Conservation (phyloP, 2,888 invertebrate species). For the Drosophila rubida region DNA sequence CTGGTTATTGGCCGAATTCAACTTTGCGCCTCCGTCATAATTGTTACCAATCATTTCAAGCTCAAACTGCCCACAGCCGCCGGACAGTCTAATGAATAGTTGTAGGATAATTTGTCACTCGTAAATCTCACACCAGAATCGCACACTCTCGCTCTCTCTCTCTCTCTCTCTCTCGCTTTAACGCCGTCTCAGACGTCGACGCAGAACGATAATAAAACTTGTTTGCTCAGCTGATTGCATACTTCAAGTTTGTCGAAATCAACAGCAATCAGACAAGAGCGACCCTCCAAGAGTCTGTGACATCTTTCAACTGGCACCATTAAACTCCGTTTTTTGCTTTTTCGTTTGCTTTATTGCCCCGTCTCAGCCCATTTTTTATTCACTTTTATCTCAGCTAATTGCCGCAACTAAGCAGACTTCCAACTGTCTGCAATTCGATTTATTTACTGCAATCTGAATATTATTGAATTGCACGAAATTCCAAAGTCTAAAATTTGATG, state of each 20-base stretch:
- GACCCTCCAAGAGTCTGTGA: slow-evolving; percentile 13
- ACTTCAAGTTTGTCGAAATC: slow-evolving; percentile 17
- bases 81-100: neutral
- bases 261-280: slow-evolving; percentile 13
- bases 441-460: neutral
- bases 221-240: slow-evolving; percentile 47
- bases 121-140: slow-evolving; percentile 31
- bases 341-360: neutral
- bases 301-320: slow-evolving; percentile 41
- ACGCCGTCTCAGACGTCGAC: neutral
- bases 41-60: slow-evolving; percentile 61
- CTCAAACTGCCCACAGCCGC: slow-evolving; percentile 54
- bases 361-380: neutral
- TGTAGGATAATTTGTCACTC: slow-evolving; percentile 41
- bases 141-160: neutral
- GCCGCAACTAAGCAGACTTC: slow-evolving; percentile 22
- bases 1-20: slow-evolving; percentile 48
- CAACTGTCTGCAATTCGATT: slow-evolving; percentile 6
- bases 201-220: slow-evolving; percentile 37
- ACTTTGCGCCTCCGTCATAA: slow-evolving; percentile 43
- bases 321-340: neutral
- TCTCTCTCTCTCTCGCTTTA: neutral
- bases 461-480: slow-evolving; percentile 9
- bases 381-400: slow-evolving; percentile 20
- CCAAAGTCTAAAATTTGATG: neutral